Percentiles rank a stretch among this genome's conserved stretches.
Evolutionary conservation across 2,888 invertebrate genomes (phyloP).

Genomic region (Rhimphoctona megacephalus): DNA sequence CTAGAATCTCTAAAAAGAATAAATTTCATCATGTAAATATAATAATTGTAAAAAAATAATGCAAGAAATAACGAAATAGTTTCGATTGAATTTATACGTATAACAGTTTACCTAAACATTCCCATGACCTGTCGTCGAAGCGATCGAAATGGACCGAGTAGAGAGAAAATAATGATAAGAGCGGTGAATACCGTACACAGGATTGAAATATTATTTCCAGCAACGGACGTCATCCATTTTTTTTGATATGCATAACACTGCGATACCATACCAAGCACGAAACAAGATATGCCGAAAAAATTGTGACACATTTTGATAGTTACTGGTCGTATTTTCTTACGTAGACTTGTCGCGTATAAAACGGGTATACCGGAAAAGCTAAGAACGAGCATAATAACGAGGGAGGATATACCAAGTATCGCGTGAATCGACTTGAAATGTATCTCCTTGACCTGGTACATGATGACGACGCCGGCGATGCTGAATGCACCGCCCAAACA

Average conservation of each 20-base stretch:
- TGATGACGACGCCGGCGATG: conserved; percentile 85
- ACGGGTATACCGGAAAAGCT: conserved; percentile 86
- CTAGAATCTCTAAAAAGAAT: neutral
- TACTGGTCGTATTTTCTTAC: conserved; percentile 85
- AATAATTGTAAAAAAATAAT: neutral
- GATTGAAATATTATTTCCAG: conserved; percentile 47
- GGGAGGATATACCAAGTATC: conserved; percentile 84
- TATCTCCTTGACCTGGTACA: conserved; percentile 80
- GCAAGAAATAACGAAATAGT: neutral
- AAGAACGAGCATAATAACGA: conserved; percentile 85
- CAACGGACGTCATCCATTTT: conserved; percentile 64
- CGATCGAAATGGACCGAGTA: conserved; percentile 74
- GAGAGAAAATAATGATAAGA: conserved; percentile 73
- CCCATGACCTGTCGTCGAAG: conserved; percentile 66
- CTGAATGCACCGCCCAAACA: conserved; percentile 86
- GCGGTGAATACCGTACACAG: conserved; percentile 67
- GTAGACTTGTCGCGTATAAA: conserved; percentile 86
- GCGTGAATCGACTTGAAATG: conserved; percentile 78
- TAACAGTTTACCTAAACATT: conserved; percentile 20
- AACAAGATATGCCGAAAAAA: conserved; percentile 86
- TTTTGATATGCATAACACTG: conserved; percentile 77
- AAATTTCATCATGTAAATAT: neutral
- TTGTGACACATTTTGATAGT: conserved; percentile 86
- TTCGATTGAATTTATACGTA: neutral
- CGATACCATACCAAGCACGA: conserved; percentile 86